A percentile compares a stretch with the other conserved stretches of the same genome.
phyloP scores from a whole-genome alignment of 2,797 vertebrate species.

The Lepilemur ruficaudatus region DNA sequence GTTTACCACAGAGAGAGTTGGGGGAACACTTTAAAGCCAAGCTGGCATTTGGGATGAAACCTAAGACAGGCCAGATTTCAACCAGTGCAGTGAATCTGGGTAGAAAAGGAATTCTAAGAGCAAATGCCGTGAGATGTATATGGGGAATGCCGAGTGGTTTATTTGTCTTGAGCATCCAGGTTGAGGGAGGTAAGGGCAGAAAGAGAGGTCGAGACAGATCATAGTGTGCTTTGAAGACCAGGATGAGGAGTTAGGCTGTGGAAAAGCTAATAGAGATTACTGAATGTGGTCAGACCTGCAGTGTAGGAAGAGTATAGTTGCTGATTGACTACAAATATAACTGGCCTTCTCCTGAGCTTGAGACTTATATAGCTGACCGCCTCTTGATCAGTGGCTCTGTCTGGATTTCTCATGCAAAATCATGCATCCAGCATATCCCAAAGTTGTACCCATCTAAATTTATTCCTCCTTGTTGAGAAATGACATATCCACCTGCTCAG shows the following conservation, averaged over 20 bases:
- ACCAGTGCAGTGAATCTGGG: neutral
- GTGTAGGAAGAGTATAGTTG: neutral
- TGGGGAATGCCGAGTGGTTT: neutral
- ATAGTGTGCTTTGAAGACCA: neutral
- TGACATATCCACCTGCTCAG: neutral
- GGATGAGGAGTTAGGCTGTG: neutral
- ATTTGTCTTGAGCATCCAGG: neutral
- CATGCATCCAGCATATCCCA: neutral
- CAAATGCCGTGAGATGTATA: neutral
- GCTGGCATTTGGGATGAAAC: neutral
- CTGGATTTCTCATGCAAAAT: neutral
- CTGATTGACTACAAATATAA: neutral
- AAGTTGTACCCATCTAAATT: neutral
- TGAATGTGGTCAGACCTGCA: neutral
- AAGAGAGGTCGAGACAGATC: neutral
- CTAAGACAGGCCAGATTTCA: neutral
- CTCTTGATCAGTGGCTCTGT: neutral
- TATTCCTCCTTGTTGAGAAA: neutral
- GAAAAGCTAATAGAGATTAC: neutral
- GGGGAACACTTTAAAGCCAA: neutral
- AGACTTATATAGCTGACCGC: neutral
- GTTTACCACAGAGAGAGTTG: neutral
- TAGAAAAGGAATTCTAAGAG: neutral
- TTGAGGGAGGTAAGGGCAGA: neutral
- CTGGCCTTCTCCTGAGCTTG: neutral